phyloP scores from a whole-genome alignment of 2,888 invertebrate species.

The Colletes collaris region DNA sequence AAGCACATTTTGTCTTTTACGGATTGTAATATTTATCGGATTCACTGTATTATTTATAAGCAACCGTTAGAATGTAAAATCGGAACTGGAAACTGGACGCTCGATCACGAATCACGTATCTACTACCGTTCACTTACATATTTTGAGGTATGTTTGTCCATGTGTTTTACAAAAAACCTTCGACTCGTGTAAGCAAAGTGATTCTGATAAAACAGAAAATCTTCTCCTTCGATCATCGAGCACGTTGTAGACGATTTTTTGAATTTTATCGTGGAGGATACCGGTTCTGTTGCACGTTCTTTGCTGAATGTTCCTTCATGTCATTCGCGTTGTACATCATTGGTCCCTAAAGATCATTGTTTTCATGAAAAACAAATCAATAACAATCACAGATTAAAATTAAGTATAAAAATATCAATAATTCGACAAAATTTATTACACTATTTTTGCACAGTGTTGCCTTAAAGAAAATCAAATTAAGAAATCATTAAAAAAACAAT shows the following conservation, averaged over 20 bases:
- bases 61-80: conserved; percentile 1
- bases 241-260: conserved; percentile 12
- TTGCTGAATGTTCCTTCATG: conserved; percentile 75
- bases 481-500: background rate
- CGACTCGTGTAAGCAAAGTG: conserved; percentile 20
- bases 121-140: conserved; percentile 32
- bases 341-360: conserved; percentile 76
- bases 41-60: conserved; percentile 7
- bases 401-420: conserved; percentile 21
- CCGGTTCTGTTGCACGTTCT: conserved; percentile 71
- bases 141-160: conserved; percentile 42
- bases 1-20: background rate
- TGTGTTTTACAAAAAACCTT: conserved; percentile 28
- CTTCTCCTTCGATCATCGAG: conserved; percentile 21
- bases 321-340: conserved; percentile 79
- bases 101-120: conserved; percentile 14
- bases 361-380: conserved; percentile 14
- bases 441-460: background rate
- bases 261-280: conserved; percentile 77
- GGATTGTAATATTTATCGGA: too few relatives aligned
- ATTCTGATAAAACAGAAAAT: conserved; percentile 16
- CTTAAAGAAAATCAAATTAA: conserved; percentile 14
- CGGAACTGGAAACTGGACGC: conserved; percentile 9
- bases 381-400: conserved; percentile 1
- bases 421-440: conserved; percentile 3